Conservation (phyloP, 37 sponge, comb jelly and placozoan species). For the Spongilla lacustris region DNA sequence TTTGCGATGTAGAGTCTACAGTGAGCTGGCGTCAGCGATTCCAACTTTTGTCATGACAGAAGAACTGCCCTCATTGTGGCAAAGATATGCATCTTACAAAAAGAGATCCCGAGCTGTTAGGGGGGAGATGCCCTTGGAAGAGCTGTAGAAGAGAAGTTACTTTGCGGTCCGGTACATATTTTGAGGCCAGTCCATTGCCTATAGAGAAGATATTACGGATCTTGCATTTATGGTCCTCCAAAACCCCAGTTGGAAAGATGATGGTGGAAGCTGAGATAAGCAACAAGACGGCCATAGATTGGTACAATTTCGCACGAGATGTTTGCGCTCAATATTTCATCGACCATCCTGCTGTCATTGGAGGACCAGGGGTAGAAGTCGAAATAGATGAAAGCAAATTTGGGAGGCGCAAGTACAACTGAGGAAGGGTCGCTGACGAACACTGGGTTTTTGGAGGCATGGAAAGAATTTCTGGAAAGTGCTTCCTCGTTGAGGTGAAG, state of each 20-base stretch:
- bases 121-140: conserved; percentile 39
- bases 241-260: conserved; percentile 9
- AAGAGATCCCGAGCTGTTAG: not conserved
- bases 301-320: conserved; percentile 58
- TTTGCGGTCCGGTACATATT: conserved; percentile 28
- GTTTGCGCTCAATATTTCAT: conserved; percentile 56
- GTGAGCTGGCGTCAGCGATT: not conserved
- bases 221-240: conserved; percentile 14
- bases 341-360: conserved; percentile 40
- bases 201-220: conserved; percentile 13
- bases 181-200: conserved; percentile 9
- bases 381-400: conserved; percentile 23
- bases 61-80: not conserved
- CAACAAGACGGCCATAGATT: conserved; percentile 24
- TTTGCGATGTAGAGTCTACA: not conserved
- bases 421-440: conserved; percentile 42
- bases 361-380: not conserved
- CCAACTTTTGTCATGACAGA: not conserved
- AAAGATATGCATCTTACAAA: not conserved
- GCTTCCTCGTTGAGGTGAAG: conserved; percentile 36
- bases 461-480: conserved; percentile 29
- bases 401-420: conserved; percentile 38
- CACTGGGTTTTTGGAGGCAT: conserved; percentile 73
- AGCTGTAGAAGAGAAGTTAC: conserved; percentile 32
- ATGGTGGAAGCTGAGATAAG: conserved; percentile 8